phyloP scores from a whole-genome alignment of 1,140 invertebrate species.

The Pollicipes pollicipes region DNA sequence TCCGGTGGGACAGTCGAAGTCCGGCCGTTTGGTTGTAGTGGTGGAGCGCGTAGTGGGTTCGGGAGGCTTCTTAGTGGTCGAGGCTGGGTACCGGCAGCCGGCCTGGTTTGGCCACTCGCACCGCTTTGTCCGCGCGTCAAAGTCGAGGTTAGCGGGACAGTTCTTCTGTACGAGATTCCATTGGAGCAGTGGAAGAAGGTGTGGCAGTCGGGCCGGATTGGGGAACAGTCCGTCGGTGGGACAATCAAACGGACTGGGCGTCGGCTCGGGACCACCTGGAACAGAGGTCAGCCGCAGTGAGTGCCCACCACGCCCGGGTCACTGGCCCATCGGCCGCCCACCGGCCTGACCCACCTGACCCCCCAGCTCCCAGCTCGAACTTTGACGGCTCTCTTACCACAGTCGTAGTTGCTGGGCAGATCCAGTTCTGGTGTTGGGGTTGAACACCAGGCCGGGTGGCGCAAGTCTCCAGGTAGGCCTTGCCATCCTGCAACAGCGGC shows the following conservation, averaged over 20 bases:
- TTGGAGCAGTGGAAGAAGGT: conserved; percentile 16
- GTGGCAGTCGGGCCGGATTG: conserved; percentile 10
- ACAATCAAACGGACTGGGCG: neutral
- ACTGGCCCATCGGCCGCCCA: too few species aligned
- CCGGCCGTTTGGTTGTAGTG: neutral
- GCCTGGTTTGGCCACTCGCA: conserved; percentile 12
- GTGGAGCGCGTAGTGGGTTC: conserved; percentile 6
- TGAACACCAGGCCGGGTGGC: too few species aligned
- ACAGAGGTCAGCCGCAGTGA: neutral
- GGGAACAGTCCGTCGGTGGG: neutral
- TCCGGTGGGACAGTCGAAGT: neutral
- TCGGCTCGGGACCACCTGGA: neutral
- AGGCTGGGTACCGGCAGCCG: neutral
- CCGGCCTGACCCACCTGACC: too few species aligned
- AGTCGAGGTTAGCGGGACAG: conserved; percentile 14
- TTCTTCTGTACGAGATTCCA: conserved; percentile 21
- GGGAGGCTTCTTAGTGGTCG: neutral
- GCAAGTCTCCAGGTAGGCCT: too few species aligned
- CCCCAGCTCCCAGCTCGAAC: too few species aligned
- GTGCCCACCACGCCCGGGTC: too few species aligned
- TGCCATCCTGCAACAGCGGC: too few species aligned
- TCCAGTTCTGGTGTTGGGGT: too few species aligned
- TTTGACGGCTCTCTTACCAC: too few species aligned
- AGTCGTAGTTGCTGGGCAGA: too few species aligned
- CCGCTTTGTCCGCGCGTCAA: neutral